Conservation (phyloP, 2,113 vertebrate genomes). For the Thryonomys swinderianus region DNA sequence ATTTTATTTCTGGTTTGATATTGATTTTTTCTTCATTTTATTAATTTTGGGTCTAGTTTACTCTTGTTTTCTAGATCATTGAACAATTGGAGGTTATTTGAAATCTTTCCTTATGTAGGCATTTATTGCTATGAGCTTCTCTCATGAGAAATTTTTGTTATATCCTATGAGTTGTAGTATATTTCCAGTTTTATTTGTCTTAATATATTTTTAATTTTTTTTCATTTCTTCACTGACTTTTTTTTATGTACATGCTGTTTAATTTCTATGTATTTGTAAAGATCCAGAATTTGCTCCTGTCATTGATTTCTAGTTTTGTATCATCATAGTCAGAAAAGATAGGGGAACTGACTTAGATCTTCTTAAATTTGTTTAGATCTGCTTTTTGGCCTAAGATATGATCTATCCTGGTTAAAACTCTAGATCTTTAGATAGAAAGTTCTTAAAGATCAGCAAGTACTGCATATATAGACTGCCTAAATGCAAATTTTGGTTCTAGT, state of each 20-base stretch:
- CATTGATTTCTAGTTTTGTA: not conserved
- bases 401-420: not conserved
- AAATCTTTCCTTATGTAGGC: not conserved
- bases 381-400: not conserved
- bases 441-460: not conserved
- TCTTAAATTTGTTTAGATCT: not conserved
- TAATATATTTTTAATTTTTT: not conserved
- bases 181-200: not conserved
- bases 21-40: not conserved
- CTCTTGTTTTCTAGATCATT: not conserved
- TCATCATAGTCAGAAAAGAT: not conserved
- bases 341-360: not conserved
- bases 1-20: not conserved
- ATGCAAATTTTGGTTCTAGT: slow-evolving; percentile 17
- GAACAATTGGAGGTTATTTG: not conserved
- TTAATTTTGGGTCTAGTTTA: not conserved
- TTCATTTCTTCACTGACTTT: not conserved
- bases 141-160: not conserved
- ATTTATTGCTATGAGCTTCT: not conserved
- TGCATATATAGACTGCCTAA: not conserved
- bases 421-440: not conserved
- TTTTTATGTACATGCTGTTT: not conserved
- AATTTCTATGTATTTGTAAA: not conserved
- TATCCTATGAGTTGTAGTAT: not conserved
- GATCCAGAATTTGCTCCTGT: not conserved